Base-by-base conservation (phyloP, 2,113 vertebrate species). In the Potamarius usumacintae region DNA sequence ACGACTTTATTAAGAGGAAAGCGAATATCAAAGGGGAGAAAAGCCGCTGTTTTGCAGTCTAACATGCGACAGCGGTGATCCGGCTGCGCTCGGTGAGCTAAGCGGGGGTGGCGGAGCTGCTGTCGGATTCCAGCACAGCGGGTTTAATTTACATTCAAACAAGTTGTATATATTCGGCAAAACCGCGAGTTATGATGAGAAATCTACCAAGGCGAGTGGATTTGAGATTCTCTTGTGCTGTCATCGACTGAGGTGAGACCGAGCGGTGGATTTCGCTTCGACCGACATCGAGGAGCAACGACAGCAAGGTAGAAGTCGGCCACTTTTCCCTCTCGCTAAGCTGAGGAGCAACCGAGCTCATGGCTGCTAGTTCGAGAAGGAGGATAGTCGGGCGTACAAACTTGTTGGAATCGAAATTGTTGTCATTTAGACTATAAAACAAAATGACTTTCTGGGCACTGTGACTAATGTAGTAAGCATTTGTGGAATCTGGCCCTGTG, bases 81-180 rank as follows among this genome's bases (percentile, higher is more conserved):
- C n/a, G 25, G 67, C 86, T 84, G 71, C 34, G 63, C 62, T 67
- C 50, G 25, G 77, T 34, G 50, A 55, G 83, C 69, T 30, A 84
- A 84, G 87, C 82, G 87, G 82, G 87, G 87, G 86, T 87, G 86
- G 81, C 18, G 30, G 34, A 52, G 14, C 62, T 60, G 79, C 42
- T 25, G 42, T 6, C 48, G 48, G 50, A 84, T 69, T 79, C 82
- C 72, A 58, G 60, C 58, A 65, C 69, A n/a, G 18, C 48, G 81
- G 4, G 11, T 78, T 55, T 14, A 15, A 80, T 55, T 57, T 48
- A 17, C 57, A 0, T 60, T 11, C 0, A 12, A 6, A 62, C 22
- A 58, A 34, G 17, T 62, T 81, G 1, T 11, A 0, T 20, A 11
- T n/a, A 48, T 69, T 50, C 63, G 0, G 4, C 18, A 25, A 58